Base-by-base conservation (phyloP, 2,797 vertebrate species). In the Tenualosa ilisha region DNA sequence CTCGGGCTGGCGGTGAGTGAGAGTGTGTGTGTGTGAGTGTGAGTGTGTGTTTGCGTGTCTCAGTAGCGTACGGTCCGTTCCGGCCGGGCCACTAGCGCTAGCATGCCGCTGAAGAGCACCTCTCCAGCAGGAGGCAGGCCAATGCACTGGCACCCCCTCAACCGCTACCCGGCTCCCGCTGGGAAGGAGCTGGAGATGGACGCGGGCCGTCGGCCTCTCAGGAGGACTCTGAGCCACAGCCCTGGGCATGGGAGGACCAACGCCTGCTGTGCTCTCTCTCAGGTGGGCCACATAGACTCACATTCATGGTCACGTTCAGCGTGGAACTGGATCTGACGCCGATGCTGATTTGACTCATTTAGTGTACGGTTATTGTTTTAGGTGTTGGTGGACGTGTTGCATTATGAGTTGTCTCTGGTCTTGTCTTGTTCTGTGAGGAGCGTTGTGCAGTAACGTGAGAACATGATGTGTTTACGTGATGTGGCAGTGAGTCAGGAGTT, bases 71-170 rank as follows among this genome's bases (percentile, higher is more conserved):
- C 24, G 22, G 61, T 61, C 20, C 11, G 2, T 20, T 49, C 15
- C 31, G 50, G 63, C 54, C 15, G 13, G 72, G 63, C 54, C 40
- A 11, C 46, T 40, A 84, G 86, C 83, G 68, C 89, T 91, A 89
- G 85, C 90, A 40, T 75, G 68, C 68, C 68, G 3, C 50, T 68
- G 50, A 87, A 85, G 86, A 89, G 82, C 0, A 46, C 49, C n/a
- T 40, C 53, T 26, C n/a, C 31, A 11, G 40, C 1, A 24, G 50
- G 26, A 51, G 75, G 50, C n/a, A 83, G 31, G 20, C 46, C 82
- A 12, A 56, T 88, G 50, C 26, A 49, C 15, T 89, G 89, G 88
- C 75, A 81, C 5, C 54, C 86, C 51, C 85, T 90, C 40, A 88
- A 87, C 68, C 82, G 56, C 3, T 88, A 87, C 50, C 87, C 81